Percentiles rank a stretch among this genome's conserved stretches.
Conservation (phyloP, 2,888 invertebrate genomes). For the Scelioninae gen. 2 region DNA sequence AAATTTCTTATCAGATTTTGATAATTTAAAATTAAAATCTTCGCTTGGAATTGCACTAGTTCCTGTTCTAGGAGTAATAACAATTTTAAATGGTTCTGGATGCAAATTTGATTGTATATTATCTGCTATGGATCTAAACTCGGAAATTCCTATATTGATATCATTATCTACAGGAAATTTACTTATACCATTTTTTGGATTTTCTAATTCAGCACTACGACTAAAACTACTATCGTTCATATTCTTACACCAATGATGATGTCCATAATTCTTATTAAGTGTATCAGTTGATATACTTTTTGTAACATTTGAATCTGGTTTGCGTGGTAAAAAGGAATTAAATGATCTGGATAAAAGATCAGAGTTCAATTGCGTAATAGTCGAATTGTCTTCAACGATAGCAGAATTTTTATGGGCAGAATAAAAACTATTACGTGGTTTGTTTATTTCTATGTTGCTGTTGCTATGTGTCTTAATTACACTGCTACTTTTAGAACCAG, state of each 20-base stretch:
- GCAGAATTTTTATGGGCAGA: neutral
- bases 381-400: neutral
- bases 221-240: conserved; percentile 17
- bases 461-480: neutral
- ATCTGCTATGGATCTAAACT: neutral
- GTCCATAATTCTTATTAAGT: conserved; percentile 10
- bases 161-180: neutral
- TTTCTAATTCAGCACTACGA: conserved; percentile 29
- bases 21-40: no score
- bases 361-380: neutral
- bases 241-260: conserved; percentile 12
- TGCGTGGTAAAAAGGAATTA: conserved; percentile 33
- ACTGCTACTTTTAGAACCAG: conserved; percentile 55
- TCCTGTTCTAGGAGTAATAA: conserved; percentile 48
- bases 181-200: neutral
- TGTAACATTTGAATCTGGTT: conserved; percentile 1
- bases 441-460: neutral
- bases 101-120: neutral
- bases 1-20: no score
- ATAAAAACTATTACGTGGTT: neutral
- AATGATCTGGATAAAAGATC: conserved; percentile 25
- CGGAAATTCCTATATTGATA: neutral
- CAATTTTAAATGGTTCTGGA: conserved; percentile 50
- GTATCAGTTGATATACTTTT: conserved; percentile 49
- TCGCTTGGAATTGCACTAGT: no score